Evolutionary conservation across 2,113 vertebrate species (phyloP), one percentile per base, ranked within the genome.

Genomic region (Nothobranchius kuhntae): DNA sequence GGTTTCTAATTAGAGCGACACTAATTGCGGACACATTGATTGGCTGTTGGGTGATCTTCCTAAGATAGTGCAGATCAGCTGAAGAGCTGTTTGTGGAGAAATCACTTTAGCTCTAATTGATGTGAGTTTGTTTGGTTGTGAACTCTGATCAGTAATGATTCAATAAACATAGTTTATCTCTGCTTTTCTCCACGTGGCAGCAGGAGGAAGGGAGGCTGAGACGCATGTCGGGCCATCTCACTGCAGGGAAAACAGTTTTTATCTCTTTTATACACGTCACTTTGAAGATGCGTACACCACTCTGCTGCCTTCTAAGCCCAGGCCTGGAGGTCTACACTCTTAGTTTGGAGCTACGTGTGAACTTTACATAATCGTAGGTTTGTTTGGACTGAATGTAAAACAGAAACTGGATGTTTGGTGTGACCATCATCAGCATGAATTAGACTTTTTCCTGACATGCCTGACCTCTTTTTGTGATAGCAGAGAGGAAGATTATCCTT

Each of bases 21-120:
- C 80, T 89, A 82, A 90, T 87, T 85, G 81, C 67, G 56, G 59
- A 77, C 65, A 45, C 77, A 82, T 83, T 88, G 90, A 89, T 87
- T 84, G 73, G 83, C 66, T 61, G 40, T 30, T 46, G 8, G 62
- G 57, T 26, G 17, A 81, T 76, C 52, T 68, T 42, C 42, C 44
- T 48, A 61, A 46, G 61, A 66, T 74, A 73, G 47, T 40, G 24
- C 62, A 54, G 74, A 81, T 68, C 65, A 52, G 68, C 36, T 59
- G 61, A 61, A 62, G 58, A 70, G 50, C 21, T 26, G 44, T 45
- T 83, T 35, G 54, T 30, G 35, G 54, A 53, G 45, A 36, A 60
- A 56, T 68, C 35, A 40, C 51, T 56, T 24, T 15, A 24, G 44
- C 35, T 15, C 24, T 13, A 6, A 58, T 61, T 59, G 26, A 53